Percentiles rank a stretch among this genome's conserved stretches.
Evolutionary conservation across 64 coral and sea anemone genomes (phyloP).

Genomic region (Montipora cactus): DNA sequence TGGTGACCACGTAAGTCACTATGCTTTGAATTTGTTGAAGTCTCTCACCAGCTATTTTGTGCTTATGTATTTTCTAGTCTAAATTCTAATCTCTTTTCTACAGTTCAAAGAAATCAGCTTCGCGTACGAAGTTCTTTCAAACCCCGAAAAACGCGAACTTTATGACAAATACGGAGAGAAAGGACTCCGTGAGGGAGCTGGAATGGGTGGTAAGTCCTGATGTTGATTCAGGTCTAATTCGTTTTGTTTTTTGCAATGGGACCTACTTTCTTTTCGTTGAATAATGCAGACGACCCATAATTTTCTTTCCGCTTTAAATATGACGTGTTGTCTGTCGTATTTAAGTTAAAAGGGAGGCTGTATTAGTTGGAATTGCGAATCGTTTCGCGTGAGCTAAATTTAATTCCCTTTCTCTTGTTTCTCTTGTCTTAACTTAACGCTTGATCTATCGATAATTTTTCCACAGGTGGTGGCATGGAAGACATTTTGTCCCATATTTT

Average conservation of each 20-base stretch:
- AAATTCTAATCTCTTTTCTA: conserved; percentile 1
- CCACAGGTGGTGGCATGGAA: conserved; percentile 85
- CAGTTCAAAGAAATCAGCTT: conserved; percentile 99
- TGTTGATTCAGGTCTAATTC: conserved; percentile 22
- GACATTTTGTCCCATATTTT: conserved; percentile 99
- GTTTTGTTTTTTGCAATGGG: not conserved
- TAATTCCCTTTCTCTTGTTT: too few species aligned
- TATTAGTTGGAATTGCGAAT: not conserved
- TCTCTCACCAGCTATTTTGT: not conserved
- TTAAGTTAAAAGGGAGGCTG: not conserved
- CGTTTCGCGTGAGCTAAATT: not conserved
- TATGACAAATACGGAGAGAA: conserved; percentile 99
- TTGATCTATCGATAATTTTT: conserved; percentile 30
- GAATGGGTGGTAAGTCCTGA: conserved; percentile 67
- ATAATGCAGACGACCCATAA: conserved; percentile 21
- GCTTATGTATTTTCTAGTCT: not conserved
- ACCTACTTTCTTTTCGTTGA: not conserved
- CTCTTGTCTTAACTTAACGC: not conserved
- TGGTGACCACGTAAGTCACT: conserved; percentile 86
- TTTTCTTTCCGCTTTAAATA: conserved; percentile 31
- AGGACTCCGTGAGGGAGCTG: conserved; percentile 91
- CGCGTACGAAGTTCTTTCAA: conserved; percentile 94
- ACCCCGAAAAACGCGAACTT: conserved; percentile 93
- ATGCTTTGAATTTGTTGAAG: not conserved
- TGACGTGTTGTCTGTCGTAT: conserved; percentile 2